Conservation (phyloP, 2,113 vertebrate genomes). For the Acinonyx jubatus region DNA sequence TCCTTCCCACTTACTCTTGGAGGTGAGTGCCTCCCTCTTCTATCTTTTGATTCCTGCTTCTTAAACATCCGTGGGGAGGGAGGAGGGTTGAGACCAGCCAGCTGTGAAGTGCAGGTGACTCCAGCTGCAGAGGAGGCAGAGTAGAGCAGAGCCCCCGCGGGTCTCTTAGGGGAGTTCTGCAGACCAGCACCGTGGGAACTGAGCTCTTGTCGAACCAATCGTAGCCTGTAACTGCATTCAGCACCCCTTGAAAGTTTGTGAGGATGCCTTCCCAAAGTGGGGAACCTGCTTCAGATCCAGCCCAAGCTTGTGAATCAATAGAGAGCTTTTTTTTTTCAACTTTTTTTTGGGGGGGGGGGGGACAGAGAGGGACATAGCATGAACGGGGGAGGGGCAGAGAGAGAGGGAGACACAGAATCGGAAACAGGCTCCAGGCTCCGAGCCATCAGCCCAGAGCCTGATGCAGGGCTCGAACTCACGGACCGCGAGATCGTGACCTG, state of each 20-base stretch:
- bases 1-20: not conserved
- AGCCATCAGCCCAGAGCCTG: too few relatives aligned
- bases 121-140: not conserved
- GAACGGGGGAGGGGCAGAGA: too few relatives aligned
- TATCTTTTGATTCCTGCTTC: not conserved
- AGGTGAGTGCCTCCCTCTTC: not conserved
- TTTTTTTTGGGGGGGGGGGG: too few relatives aligned
- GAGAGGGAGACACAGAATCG: too few relatives aligned
- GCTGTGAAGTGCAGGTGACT: not conserved
- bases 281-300: not conserved
- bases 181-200: not conserved
- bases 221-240: not conserved
- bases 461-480: too few relatives aligned
- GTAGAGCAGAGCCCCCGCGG: not conserved
- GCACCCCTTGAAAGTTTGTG: not conserved
- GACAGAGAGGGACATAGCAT: too few relatives aligned
- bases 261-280: not conserved
- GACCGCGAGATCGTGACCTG: too few relatives aligned
- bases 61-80: not conserved
- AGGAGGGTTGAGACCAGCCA: not conserved
- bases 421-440: too few relatives aligned
- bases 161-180: not conserved
- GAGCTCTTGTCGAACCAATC: not conserved
- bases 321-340: not conserved
- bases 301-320: not conserved